These are phyloP conservation scores for Iselma pallidipennis DNA, from an alignment of 2,888 invertebrate genomes.

Conservation along the genomic window DNA sequence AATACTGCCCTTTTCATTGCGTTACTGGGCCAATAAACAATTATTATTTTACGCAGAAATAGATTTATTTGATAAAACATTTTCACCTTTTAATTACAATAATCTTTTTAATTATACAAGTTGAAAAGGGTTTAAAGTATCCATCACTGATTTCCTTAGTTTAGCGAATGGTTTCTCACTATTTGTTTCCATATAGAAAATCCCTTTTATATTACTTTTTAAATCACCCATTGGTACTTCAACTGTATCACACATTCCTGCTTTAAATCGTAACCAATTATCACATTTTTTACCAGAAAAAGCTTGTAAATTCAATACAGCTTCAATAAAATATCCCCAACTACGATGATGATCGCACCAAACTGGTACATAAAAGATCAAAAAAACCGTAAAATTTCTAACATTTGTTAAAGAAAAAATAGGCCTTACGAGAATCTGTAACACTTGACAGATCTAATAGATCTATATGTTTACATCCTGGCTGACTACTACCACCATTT, in stretches of 20 bases:
- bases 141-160: too few species aligned
- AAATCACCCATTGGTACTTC: conserved; percentile 40
- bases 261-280: conserved; percentile 31
- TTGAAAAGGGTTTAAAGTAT: too few species aligned
- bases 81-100: too few species aligned
- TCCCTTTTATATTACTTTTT: conserved; percentile 32
- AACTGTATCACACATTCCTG: conserved; percentile 30
- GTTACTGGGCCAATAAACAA: too few species aligned
- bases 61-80: too few species aligned
- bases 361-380: too few species aligned
- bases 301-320: conserved; percentile 39
- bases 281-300: conserved; percentile 37
- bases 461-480: conserved; percentile 44
- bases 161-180: conserved; percentile 38
- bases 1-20: too few species aligned
- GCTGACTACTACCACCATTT: conserved; percentile 46
- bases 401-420: too few species aligned
- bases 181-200: conserved; percentile 42
- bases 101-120: too few species aligned
- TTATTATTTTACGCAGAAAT: too few species aligned
- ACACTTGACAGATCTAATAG: conserved; percentile 29
- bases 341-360: conserved; percentile 41
- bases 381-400: too few species aligned
- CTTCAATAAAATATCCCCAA: too few species aligned
- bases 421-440: neutral